Evolutionary conservation across 2,888 invertebrate genomes (phyloP).

Genomic region (Pollenia amentaria): DNA sequence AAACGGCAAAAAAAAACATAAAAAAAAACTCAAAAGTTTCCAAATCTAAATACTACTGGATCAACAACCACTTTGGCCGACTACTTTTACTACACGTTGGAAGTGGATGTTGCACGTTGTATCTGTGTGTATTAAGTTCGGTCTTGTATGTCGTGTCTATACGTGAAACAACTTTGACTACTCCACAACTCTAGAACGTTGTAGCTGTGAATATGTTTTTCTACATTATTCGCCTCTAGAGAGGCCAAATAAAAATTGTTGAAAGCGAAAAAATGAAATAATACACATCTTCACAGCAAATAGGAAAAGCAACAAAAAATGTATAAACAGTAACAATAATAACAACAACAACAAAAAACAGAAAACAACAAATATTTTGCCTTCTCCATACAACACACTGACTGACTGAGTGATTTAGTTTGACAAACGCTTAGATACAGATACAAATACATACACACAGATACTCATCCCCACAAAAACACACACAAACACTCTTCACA

Average conservation of each 20-base stretch:
- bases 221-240: conserved; percentile 55
- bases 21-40: conserved; percentile 28
- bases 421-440: conserved; percentile 59
- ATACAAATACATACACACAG: conserved; percentile 35
- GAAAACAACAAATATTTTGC: conserved; percentile 51
- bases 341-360: background rate
- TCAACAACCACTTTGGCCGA: conserved; percentile 41
- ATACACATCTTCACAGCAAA: conserved; percentile 26
- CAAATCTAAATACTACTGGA: conserved; percentile 60
- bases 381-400: conserved; percentile 50
- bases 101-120: conserved; percentile 4
- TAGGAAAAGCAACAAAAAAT: conserved; percentile 32
- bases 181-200: background rate
- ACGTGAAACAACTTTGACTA: background rate
- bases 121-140: background rate
- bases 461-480: conserved; percentile 17
- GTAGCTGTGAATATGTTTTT: conserved; percentile 16
- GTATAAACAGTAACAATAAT: conserved; percentile 43
- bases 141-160: background rate
- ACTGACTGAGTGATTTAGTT: conserved; percentile 69
- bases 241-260: conserved; percentile 48
- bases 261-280: conserved; percentile 44
- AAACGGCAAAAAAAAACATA: conserved; percentile 14
- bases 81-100: conserved; percentile 20
- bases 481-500: background rate